Base-by-base conservation (phyloP, 2,797 vertebrate genomes). In the Artibeus lituratus region DNA sequence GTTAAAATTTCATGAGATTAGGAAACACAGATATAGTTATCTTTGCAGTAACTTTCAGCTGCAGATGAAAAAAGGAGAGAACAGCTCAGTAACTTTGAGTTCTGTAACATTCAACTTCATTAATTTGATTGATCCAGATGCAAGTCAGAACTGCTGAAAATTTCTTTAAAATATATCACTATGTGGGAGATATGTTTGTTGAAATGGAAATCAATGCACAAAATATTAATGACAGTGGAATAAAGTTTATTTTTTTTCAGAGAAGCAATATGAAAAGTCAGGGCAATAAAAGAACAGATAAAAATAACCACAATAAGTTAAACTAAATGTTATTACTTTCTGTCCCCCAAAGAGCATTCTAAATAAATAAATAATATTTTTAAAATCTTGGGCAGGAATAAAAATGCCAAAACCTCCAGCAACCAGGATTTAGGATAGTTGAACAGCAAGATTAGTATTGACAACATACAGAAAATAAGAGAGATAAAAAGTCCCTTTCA, bases 91-190 rank as follows among this genome's bases (percentile, higher is more conserved):
- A 83, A 84, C 83, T 77, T 74, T 53, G 49, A 82, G n/a, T 91
- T 67, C 19, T 57, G 12, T 73, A 89, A 51, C 69, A 93, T 70
- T 86, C 55, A 32, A 65, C 87, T 87, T 69, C 44, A 82, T 88
- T 93, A 86, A 37, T 86, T 87, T 92, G 83, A 76, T 42, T 87
- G 29, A 83, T 39, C 88, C 57, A 44, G 29, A 90, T 69, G 39
- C n/a, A 89, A 95, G 84, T 92, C 78, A 86, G 74, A 86, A 94
- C 29, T 22, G 47, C 88, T 92, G 74, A 86, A 24, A 90, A 84
- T 76, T 90, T 83, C 65, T 83, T 74, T 39, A 84, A 94, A 90
- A 74, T 83, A 53, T n/a, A 94, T 88, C 57, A 89, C 26, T 67
- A 70, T 10, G 10, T 24, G 93, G 57, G n/a, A 82, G 22, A 88